phyloP scores from a whole-genome alignment of 1,140 invertebrate species.

The Leucophenga varia region DNA sequence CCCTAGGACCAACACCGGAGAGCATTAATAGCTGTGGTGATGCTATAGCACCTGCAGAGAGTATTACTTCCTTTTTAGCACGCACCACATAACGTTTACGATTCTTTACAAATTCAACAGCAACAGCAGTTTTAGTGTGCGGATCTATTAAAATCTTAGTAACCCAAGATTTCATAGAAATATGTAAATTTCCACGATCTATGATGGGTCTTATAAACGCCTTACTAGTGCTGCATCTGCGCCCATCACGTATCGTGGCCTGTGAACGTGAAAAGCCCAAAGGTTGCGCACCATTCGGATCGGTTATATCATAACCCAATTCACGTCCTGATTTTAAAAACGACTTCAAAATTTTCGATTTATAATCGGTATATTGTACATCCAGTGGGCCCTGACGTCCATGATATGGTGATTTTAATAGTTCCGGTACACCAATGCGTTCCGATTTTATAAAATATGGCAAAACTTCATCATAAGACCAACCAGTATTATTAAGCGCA shows the following conservation, averaged over 20 bases:
- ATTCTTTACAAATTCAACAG: conserved; percentile 61
- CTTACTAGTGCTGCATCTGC: conserved; percentile 72
- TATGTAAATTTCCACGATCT: conserved; percentile 71
- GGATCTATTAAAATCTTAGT: conserved; percentile 70
- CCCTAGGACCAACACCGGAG: conserved; percentile 76
- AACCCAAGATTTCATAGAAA: conserved; percentile 75
- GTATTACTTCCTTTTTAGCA: conserved; percentile 75
- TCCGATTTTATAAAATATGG: conserved; percentile 84
- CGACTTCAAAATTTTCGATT: conserved; percentile 61
- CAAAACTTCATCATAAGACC: conserved; percentile 81
- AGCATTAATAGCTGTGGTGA: conserved; percentile 80
- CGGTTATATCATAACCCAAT: conserved; percentile 69
- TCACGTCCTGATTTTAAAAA: conserved; percentile 71
- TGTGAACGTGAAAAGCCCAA: conserved; percentile 69
- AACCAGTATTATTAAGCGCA: conserved; percentile 77
- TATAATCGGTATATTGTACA: conserved; percentile 66
- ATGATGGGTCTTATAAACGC: conserved; percentile 80
- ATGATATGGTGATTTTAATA: conserved; percentile 65
- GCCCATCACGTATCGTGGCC: conserved; percentile 69
- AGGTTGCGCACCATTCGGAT: conserved; percentile 66
- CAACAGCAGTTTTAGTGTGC: conserved; percentile 56
- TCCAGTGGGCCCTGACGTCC: conserved; percentile 68
- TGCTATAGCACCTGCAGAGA: conserved; percentile 72
- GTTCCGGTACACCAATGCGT: conserved; percentile 61
- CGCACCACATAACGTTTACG: conserved; percentile 63